Base-by-base conservation (phyloP, 1,140 invertebrate genomes). In the Telenomus remus region DNA sequence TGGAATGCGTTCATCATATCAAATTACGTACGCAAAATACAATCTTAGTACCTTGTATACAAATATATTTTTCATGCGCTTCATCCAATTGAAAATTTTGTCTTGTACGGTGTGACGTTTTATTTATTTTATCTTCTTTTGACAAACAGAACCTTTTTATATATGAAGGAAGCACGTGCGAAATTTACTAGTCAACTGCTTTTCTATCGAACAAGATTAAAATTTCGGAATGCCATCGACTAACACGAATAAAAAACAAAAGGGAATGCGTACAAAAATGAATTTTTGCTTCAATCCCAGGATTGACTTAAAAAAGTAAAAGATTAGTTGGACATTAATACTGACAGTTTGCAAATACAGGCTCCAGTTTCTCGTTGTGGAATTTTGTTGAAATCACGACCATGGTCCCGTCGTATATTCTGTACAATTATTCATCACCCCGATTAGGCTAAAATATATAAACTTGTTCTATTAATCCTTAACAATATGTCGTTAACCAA, bases 21-120 rank as follows among this genome's bases (percentile, higher is more conserved):
- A 68, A 56, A 72, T 65, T 75, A 51, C 56, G 56, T 75, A 75
- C 57, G 57, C 59, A 75, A 63, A 75, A 75, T 63, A 68, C 57
- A 39, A 51, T 64, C 56, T 14, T 27, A 53, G 71, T 68, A 75
- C 68, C 57, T 68, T 75, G 63, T 64, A 63, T 10, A 43, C 57
- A 73, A 73, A 66, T 73, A 66, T 73, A 57, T 48, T 44, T 46
- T 34, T 42, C 14, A 16, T 56, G 71, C 63, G 48, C 14, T 74
- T 60, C 43, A 42, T 12, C 53, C 44, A 60, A n/a, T n/a, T n/a
- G n/a, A n/a, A n/a, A 68, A 74, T 50, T 49, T 66, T 66, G 43
- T 43, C 55, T 44, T 11, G n/a, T n/a, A 66, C 59, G 35, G 44
- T 61, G 44, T 1, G 37, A 46, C 19, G 15, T 51, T 12, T 63